Evolutionary conservation across 2,797 vertebrate species (phyloP), one percentile per base, ranked within the genome.

Genomic region (Sebastes diploproa): DNA sequence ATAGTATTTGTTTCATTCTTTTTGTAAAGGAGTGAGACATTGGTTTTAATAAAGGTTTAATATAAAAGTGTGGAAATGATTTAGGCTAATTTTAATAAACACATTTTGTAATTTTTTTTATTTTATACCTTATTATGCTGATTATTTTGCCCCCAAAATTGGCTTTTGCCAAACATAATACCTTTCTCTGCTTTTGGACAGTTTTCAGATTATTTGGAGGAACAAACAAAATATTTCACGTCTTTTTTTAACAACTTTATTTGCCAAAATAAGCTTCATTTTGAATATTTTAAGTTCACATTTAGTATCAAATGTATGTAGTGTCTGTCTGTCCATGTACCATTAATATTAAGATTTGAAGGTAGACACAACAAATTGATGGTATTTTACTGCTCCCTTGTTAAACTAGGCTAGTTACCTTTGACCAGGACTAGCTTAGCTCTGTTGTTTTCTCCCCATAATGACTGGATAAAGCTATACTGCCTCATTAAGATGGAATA

Each of bases 31-130:
- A 52, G 25, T 20, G 0, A 60, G 9, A 29, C 14, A 6, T 59
- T 30, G 32, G 32, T 42, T 84, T 70, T 42, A 59, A 59, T 75
- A 27, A 61, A 36, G 3, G 3, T 69, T 52, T 54, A 18, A 22
- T 38, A 4, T 36, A 2, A 12, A 36, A 36, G 1, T 36, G 2
- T 36, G 34, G 32, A 4, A 55, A 32, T 2, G 11, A 3, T 29
- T 29, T 16, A 18, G 13, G 13, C 2, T 69, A 27, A 32, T 30
- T 29, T 29, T 6, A 29, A 65, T 27, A 27, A 14, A 16, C 7
- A 8, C 3, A 18, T 20, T 3, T 14, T 61, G 1, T 13, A 62
- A 0, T 4, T 3, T 34, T 34, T 25, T n/a, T 34, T 1, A 34
- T 62, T 61, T 1, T 2, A 14, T 1, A 29, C 2, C 30, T 7